Conservation (phyloP, 2,888 invertebrate genomes). For the Andrena trimmerana region DNA sequence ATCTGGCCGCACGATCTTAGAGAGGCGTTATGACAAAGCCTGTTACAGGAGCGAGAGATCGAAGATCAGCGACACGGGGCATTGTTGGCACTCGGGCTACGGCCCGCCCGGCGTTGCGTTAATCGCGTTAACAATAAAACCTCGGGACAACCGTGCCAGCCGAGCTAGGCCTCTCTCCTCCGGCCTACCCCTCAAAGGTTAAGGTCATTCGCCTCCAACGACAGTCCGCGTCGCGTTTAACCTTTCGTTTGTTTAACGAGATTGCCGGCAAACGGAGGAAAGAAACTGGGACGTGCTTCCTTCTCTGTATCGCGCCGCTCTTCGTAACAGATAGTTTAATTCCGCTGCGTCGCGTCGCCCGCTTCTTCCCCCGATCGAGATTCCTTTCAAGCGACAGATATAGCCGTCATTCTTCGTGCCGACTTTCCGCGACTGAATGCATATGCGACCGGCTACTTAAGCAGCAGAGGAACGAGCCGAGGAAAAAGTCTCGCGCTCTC, state of each 20-base stretch:
- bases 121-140: constrained; percentile 65
- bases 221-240: constrained; percentile 55
- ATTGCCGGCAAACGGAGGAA: constrained; percentile 52
- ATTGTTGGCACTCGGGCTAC: constrained; percentile 66
- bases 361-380: neutral
- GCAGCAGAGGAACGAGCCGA: neutral
- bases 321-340: neutral
- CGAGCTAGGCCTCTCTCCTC: constrained; percentile 17
- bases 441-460: too few relatives aligned
- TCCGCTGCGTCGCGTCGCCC: neutral
- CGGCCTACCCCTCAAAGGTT: constrained; percentile 53
- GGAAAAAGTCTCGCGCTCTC: neutral
- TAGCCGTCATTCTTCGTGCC: neutral
- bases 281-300: constrained; percentile 7
- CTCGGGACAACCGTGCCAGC: constrained; percentile 41
- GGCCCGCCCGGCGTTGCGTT: constrained; percentile 48
- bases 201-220: constrained; percentile 48
- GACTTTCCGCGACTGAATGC: too few relatives aligned
- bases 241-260: constrained; percentile 54
- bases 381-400: neutral
- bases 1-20: constrained; percentile 72
- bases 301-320: neutral
- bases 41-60: constrained; percentile 65
- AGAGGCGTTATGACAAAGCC: constrained; percentile 70
- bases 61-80: constrained; percentile 67